Evolutionary conservation across 1,140 invertebrate species (phyloP).

Genomic region (Euwallacea fornicatus): DNA sequence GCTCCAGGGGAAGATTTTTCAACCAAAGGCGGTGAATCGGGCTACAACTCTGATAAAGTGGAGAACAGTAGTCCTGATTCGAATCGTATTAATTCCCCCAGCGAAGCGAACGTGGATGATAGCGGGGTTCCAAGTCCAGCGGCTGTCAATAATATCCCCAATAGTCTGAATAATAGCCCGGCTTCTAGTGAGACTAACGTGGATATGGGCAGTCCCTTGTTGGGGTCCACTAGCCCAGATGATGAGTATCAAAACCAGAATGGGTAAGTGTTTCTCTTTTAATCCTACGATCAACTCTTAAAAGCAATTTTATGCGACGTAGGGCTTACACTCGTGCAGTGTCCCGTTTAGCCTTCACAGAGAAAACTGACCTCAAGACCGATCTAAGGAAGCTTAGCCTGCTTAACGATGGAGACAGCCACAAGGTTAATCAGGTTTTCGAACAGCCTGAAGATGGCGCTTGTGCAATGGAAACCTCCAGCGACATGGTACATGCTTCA

Average conservation of each 20-base stretch:
- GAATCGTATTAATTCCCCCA: conserved; percentile 42
- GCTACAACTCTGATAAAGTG: conserved; percentile 71
- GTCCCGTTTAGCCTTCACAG: conserved; percentile 57
- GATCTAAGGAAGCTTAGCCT: conserved; percentile 50
- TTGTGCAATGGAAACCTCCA: conserved; percentile 36
- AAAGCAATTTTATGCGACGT: conserved; percentile 8
- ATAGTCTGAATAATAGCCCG: conserved; percentile 53
- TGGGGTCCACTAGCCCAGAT: conserved; percentile 43
- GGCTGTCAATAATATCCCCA: conserved; percentile 56
- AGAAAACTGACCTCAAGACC: conserved; percentile 48
- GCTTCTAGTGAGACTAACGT: conserved; percentile 60
- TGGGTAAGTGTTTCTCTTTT: conserved; percentile 13
- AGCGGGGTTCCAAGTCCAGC: conserved; percentile 60
- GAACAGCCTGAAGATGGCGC: conserved; percentile 39
- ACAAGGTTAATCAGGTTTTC: conserved; percentile 40
- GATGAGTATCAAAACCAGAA: conserved; percentile 41
- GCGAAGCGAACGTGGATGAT: conserved; percentile 49
- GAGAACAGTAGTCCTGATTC: conserved; percentile 49
- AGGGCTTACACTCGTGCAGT: conserved; percentile 53
- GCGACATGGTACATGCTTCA: conserved; percentile 43
- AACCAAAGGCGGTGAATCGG: conserved; percentile 63
- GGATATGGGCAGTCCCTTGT: conserved; percentile 56
- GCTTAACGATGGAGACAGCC: conserved; percentile 46
- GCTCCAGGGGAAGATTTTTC: conserved; percentile 40
- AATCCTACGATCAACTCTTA: background rate